phyloP scores from a whole-genome alignment of 2,888 invertebrate genomes.

The Agrochola lota region DNA sequence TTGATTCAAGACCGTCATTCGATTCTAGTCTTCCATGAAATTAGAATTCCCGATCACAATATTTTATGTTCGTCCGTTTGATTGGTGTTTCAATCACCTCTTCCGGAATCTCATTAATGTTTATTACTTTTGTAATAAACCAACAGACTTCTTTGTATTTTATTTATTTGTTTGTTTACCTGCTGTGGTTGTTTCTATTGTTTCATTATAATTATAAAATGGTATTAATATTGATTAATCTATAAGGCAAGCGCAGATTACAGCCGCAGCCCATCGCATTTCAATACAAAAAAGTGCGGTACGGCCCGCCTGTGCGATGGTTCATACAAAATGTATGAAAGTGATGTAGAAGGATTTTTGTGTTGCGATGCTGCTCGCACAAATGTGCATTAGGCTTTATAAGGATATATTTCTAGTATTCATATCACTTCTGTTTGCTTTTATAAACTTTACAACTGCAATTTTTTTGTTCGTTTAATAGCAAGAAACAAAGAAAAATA shows the following conservation, averaged over 20 bases:
- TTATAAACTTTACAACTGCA: background rate
- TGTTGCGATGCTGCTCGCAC: background rate
- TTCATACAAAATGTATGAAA: background rate
- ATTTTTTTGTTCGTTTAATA: background rate
- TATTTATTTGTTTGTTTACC: constrained; percentile 30
- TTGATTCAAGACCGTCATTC: constrained; percentile 49
- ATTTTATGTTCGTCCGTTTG: constrained; percentile 70
- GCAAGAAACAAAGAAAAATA: no score
- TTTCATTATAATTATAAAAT: background rate
- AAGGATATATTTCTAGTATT: background rate
- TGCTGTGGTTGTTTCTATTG: background rate
- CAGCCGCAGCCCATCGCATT: background rate
- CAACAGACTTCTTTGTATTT: constrained; percentile 41
- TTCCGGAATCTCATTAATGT: constrained; percentile 69
- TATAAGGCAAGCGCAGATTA: background rate
- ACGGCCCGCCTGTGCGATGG: background rate
- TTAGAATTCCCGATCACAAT: constrained; percentile 72
- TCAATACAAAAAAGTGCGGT: background rate
- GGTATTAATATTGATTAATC: constrained; percentile 8
- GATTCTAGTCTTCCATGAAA: constrained; percentile 75
- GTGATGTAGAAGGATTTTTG: background rate
- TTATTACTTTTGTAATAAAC: constrained; percentile 66
- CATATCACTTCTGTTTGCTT: background rate
- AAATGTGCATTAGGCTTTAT: background rate
- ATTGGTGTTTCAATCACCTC: constrained; percentile 70